Evolutionary conservation across 2,888 invertebrate genomes (phyloP).

Genomic region (Catocala fraxini): DNA sequence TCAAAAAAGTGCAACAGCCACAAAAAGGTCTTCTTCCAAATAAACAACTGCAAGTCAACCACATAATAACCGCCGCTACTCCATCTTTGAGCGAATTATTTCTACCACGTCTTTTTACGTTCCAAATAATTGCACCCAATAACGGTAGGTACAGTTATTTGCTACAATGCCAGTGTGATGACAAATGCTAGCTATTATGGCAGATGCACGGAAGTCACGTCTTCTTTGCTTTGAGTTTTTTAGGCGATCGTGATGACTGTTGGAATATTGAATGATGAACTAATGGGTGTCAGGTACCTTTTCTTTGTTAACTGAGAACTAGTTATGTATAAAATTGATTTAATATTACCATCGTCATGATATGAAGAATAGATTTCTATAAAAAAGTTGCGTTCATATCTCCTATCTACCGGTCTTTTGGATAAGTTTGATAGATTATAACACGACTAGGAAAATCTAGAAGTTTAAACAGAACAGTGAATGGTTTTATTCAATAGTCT

Average conservation of each 20-base stretch:
- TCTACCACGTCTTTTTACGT: conserved; percentile 37
- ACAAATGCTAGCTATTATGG: conserved; percentile 36
- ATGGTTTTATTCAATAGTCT: no score
- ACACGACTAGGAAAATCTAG: no score
- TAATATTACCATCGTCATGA: no score
- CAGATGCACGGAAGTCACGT: conserved; percentile 62
- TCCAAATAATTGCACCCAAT: conserved; percentile 57
- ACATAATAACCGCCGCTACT: background rate
- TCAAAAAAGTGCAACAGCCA: no score
- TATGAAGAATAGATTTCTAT: no score
- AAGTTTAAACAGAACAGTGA: no score
- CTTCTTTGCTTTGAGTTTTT: conserved; percentile 40
- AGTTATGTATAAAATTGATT: no score
- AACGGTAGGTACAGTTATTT: conserved; percentile 42
- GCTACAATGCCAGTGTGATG: conserved; percentile 11
- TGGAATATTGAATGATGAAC: conserved; percentile 27
- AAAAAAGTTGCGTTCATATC: no score
- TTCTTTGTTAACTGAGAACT: no score
- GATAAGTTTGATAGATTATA: no score
- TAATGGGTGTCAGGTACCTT: background rate
- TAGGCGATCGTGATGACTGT: conserved; percentile 26
- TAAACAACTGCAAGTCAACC: background rate
- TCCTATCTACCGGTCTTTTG: no score
- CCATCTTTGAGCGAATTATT: conserved; percentile 11
- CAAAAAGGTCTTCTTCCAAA: background rate